Percentiles rank a stretch among this genome's conserved stretches.
Conservation (phyloP, 1,140 invertebrate genomes). For the Aphelinus atriplicis region DNA sequence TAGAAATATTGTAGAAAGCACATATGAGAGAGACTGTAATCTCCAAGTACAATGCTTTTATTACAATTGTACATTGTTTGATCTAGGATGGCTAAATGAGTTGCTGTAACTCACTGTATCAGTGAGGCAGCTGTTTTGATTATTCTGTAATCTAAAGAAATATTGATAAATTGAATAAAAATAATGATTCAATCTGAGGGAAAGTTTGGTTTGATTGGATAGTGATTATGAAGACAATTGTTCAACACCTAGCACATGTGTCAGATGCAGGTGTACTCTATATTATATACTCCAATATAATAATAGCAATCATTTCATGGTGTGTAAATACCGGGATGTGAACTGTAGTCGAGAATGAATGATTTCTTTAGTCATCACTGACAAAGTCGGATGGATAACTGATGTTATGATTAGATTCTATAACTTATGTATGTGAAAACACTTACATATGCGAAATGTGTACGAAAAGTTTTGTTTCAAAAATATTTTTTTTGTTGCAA, state of each 20-base stretch:
- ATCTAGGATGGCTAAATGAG: conserved; percentile 56
- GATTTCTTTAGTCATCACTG: conserved; percentile 16
- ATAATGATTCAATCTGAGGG: conserved; percentile 35
- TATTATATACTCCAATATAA: conserved; percentile 25
- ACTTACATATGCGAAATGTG: background rate
- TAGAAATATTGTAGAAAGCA: conserved; percentile 34
- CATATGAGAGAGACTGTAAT: conserved; percentile 37
- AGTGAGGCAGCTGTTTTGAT: conserved; percentile 58
- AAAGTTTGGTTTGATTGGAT: conserved; percentile 32
- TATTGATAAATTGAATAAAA: conserved; percentile 57
- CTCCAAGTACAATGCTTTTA: conserved; percentile 45
- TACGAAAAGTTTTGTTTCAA: too few relatives aligned
- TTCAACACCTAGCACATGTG: conserved; percentile 27
- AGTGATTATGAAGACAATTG: conserved; percentile 27
- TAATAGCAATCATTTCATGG: conserved; percentile 29
- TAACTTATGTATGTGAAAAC: conserved; percentile 14
- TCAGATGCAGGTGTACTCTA: conserved; percentile 16
- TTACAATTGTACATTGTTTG: conserved; percentile 53
- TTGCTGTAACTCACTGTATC: conserved; percentile 63
- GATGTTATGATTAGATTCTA: background rate
- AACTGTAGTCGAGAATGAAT: conserved; percentile 30
- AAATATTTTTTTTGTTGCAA: conserved; percentile 32
- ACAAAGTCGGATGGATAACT: conserved; percentile 23
- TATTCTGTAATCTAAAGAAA: conserved; percentile 59
- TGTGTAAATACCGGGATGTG: conserved; percentile 33